Conservation (phyloP, 1,140 invertebrate genomes). For the Diabrotica virgifera region DNA sequence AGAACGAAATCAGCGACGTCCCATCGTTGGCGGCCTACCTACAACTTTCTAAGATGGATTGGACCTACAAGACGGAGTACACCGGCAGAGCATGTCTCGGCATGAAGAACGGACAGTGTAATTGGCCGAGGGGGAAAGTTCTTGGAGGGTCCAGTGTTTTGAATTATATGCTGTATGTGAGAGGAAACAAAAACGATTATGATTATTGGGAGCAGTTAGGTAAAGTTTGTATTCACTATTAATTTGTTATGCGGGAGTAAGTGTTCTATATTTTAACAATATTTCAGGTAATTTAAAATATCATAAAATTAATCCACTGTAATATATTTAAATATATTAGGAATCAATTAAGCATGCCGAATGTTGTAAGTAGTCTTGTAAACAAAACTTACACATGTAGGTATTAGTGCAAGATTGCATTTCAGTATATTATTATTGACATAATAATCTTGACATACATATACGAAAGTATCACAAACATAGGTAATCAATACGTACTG, state of each 20-base stretch:
- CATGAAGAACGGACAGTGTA: slow-evolving; percentile 72
- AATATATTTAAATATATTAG: too few species aligned
- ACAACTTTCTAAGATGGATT: slow-evolving; percentile 84
- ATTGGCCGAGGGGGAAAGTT: slow-evolving; percentile 82
- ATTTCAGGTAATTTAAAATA: too few species aligned
- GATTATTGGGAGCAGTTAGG: slow-evolving; percentile 86
- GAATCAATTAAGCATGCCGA: too few species aligned
- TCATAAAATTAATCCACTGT: too few species aligned
- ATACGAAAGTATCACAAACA: too few species aligned
- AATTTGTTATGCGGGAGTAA: background rate
- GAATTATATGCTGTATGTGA: slow-evolving; percentile 94
- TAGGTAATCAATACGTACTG: too few species aligned
- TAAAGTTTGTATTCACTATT: slow-evolving; percentile 13
- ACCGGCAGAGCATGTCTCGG: slow-evolving; percentile 74
- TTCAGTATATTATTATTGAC: too few species aligned
- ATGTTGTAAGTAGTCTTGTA: too few species aligned
- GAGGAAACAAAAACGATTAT: slow-evolving; percentile 82
- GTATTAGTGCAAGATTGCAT: too few species aligned
- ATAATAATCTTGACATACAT: too few species aligned
- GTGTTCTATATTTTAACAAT: too few species aligned
- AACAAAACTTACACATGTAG: too few species aligned
- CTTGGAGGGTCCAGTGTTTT: slow-evolving; percentile 87
- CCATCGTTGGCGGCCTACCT: slow-evolving; percentile 84
- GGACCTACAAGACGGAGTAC: slow-evolving; percentile 88
- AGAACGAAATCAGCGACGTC: slow-evolving; percentile 87